Evolutionary conservation across 2,888 invertebrate species (phyloP), one percentile per base, ranked within the genome.

Genomic region (Caenorhabditis drosophilae): DNA sequence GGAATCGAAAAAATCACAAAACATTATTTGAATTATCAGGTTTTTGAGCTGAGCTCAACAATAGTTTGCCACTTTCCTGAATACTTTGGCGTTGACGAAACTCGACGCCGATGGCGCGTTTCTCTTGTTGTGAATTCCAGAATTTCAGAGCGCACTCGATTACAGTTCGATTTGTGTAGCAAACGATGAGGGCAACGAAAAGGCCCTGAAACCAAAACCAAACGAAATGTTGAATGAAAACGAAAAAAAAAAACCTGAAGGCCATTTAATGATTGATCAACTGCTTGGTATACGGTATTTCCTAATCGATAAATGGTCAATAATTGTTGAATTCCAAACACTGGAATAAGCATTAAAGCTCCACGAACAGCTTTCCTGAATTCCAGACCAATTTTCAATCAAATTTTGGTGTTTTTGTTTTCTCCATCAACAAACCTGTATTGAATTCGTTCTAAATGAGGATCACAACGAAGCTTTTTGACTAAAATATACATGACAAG

Each of bases 271-370:
- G 84, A 72, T 60, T 84, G 79, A 73, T 85, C 85, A 51, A 84
- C 71, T 58, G 84, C 84, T 63, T 84, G 83, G 73, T 86, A 86
- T 20, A 81, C 56, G 41, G 84, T 80, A 23, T 83, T 80, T 2
- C 78, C 76, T 1, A 85, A 84, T 16, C 85, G 80, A 77, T 86
- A 86, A 47, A 86, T 84, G 16, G 86, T 86, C 23, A 86, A 77
- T 42, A 85, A 72, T 69, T 86, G 85, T 71, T 87, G 86, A 1
- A 86, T 81, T 3, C 87, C 87, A 74, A 87, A 87, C 38, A 87
- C 82, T 2, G 87, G 87, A 59, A 87, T 83, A 52, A 87, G 77
- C 49, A 86, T 84, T 55, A 86, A 66, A 0, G 85, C 86, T 2
- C 86, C 86, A 7, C 85, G 80, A 25, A 86, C 85, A 7, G 86